Evolutionary conservation across 2,888 invertebrate species (phyloP), one percentile per base, ranked within the genome.

Genomic region (Limnephilus rhombicus): DNA sequence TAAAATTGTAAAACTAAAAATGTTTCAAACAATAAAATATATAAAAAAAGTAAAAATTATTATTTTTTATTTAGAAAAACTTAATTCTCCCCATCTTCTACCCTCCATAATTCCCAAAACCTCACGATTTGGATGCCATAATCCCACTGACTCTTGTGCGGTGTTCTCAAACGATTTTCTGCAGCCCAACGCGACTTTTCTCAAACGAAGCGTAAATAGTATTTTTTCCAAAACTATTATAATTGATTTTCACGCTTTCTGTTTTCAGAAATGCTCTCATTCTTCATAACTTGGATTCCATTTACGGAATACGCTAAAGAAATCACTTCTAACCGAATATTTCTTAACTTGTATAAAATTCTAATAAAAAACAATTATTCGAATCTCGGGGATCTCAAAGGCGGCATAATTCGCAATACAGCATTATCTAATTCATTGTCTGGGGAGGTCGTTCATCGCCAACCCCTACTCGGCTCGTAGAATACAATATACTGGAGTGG

Each of bases 401-500:
- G 88, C n/a, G 68, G 34, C 68, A n/a, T 53, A 88, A 88, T 88
- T 88, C 88, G 88, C 31, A 29, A 34, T 83, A 29, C n/a, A 86
- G 31, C 88, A 12, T 41, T 85, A 31, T 85, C 87, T 87, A 53
- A 87, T 87, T 87, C 87, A 53, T 53, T 34, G 68, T 29, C 37
- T 29, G 88, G 53, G 53, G 68, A 86, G 88, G 53, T 85, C 86
- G n/a, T 86, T 45, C 29, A 90, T 34, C 87, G 31, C 41, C 83
- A 83, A 45, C 91, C 91, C 91, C 91, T 87, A 86, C 81, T 87
- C 85, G 91, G 49, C 92, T 45, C 87, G 85, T 89, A 89, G 85
- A 91, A 91, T 88, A 93, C 93, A 93, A 93, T 93, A 92, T 90
- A 92, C 92, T 90, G 88, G n/a, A 34, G 83, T 68, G 68, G 24